A percentile compares a stretch with the other conserved stretches of the same genome.
Conservation (phyloP, 2,113 vertebrate species). For the Ranitomeya imitator region DNA sequence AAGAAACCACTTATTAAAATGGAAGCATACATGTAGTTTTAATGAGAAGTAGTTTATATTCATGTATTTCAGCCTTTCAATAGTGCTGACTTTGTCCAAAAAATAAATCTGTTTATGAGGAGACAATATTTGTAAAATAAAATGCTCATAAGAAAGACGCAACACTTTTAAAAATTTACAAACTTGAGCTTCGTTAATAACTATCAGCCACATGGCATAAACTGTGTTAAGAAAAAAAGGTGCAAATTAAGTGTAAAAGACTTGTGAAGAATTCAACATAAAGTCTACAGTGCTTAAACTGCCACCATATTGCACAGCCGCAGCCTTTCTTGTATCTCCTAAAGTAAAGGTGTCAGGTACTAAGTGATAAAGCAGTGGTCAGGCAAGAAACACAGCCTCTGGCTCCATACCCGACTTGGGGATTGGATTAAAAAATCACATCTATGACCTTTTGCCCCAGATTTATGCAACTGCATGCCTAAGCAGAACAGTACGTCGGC, state of each 20-base stretch:
- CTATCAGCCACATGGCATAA: background rate
- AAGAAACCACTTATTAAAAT: too few relatives aligned
- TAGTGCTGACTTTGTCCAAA: background rate
- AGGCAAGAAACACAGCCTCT: background rate
- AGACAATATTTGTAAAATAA: background rate
- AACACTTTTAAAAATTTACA: background rate
- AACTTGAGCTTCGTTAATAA: background rate
- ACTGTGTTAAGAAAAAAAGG: background rate
- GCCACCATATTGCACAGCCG: background rate
- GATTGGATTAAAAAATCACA: too few relatives aligned
- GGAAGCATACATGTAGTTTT: too few relatives aligned
- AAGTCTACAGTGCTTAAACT: background rate
- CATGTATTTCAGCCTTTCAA: background rate
- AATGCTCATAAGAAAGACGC: background rate
- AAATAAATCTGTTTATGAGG: background rate
- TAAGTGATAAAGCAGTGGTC: background rate
- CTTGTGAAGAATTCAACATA: background rate
- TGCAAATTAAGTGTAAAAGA: slow-evolving; percentile 2
- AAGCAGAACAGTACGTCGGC: too few relatives aligned
- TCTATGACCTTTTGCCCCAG: too few relatives aligned
- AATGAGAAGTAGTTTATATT: background rate
- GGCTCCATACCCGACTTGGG: too few relatives aligned
- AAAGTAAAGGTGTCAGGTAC: background rate
- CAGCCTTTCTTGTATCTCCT: background rate
- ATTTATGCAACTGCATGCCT: too few relatives aligned